phyloP scores from a whole-genome alignment of 2,888 invertebrate species.

The Leptinotarsa juncta region DNA sequence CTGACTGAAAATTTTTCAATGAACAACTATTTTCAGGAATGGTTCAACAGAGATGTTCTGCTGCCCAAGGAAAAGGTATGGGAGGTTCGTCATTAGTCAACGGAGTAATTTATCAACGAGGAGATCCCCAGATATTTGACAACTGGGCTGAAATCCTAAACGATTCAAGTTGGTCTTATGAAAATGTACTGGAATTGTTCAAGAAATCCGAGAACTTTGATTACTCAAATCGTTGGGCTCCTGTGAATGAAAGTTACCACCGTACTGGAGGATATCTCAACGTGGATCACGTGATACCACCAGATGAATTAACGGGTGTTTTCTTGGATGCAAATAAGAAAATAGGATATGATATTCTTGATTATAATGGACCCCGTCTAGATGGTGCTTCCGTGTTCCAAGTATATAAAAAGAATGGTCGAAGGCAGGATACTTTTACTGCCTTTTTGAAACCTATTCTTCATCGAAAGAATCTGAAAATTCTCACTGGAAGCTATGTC shows the following conservation, averaged over 20 bases:
- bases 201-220: constrained; percentile 42
- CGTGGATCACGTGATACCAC: constrained; percentile 42
- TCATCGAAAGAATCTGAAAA: constrained; percentile 73
- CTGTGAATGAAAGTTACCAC: constrained; percentile 33
- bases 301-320: constrained; percentile 52
- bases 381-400: constrained; percentile 76
- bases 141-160: constrained; percentile 62
- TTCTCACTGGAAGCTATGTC: constrained; percentile 76
- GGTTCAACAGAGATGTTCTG: constrained; percentile 6
- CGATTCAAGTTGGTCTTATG: constrained; percentile 67
- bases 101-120: constrained; percentile 67
- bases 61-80: constrained; percentile 64
- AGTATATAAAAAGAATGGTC: constrained; percentile 75
- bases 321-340: constrained; percentile 76
- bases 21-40: neutral
- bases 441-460: constrained; percentile 79
- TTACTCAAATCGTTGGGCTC: constrained; percentile 26
- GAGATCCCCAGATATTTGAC: constrained; percentile 65
- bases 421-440: constrained; percentile 80
- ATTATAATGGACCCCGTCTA: constrained; percentile 74
- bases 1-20: constrained; percentile 47
- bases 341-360: constrained; percentile 75
- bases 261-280: constrained; percentile 40
- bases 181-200: constrained; percentile 68
- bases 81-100: constrained; percentile 68